A percentile compares a stretch with the other conserved stretches of the same genome.
phyloP scores from a whole-genome alignment of 2,797 vertebrate species.

The Limnodromus scolopaceus region DNA sequence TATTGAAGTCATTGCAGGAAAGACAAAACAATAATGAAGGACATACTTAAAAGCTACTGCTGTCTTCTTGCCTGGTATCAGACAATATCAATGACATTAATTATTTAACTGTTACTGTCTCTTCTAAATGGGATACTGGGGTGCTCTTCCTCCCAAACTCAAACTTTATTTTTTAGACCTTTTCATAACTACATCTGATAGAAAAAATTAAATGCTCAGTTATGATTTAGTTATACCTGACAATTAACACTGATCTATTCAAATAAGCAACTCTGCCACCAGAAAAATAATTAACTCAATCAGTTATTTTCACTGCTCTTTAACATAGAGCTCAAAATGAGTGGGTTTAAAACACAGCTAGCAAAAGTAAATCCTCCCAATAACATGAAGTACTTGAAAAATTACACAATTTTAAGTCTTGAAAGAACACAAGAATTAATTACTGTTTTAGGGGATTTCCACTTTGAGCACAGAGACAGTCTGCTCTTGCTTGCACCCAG shows the following conservation, averaged over 20 bases:
- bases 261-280: background rate
- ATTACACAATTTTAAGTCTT: background rate
- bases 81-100: background rate
- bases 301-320: background rate
- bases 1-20: background rate
- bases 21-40: background rate
- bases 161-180: background rate
- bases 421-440: background rate
- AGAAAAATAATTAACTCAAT: background rate
- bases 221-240: background rate
- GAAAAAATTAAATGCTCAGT: background rate
- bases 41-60: background rate
- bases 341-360: background rate
- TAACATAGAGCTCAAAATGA: background rate
- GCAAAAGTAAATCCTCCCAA: background rate
- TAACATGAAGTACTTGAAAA: background rate
- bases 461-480: background rate
- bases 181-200: background rate
- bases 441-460: conserved; percentile 56
- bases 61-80: background rate
- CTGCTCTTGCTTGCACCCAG: conserved; percentile 29
- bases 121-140: background rate
- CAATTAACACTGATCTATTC: background rate
- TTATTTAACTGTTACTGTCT: background rate
- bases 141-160: background rate